Conservation (phyloP, 2,888 invertebrate species). For the Tetramorium bicarinatum region DNA sequence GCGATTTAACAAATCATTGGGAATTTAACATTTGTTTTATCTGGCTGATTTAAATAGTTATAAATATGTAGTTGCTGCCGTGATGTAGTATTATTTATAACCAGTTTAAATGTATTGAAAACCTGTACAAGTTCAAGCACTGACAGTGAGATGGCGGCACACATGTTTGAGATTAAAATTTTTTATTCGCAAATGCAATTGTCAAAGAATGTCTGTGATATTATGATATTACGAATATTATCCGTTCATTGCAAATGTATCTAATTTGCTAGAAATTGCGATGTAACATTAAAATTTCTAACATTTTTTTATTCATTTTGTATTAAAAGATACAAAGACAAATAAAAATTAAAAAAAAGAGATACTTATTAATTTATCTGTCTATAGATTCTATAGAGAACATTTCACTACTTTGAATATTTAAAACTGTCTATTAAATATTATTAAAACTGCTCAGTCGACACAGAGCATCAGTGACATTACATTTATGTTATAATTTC, state of each 20-base stretch:
- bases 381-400: neutral
- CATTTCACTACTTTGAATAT: neutral
- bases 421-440: neutral
- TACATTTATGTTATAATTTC: too few relatives aligned
- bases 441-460: neutral
- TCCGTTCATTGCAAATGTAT: neutral
- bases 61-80: conserved; percentile 50
- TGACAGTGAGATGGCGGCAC: conserved; percentile 57
- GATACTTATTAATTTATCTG: neutral
- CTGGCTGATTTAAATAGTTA: conserved; percentile 50
- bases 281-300: neutral
- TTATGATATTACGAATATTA: conserved; percentile 25
- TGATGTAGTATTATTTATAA: conserved; percentile 49
- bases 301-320: neutral
- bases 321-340: neutral
- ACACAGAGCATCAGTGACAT: too few relatives aligned
- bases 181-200: conserved; percentile 13
- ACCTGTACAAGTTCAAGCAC: conserved; percentile 44
- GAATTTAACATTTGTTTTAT: conserved; percentile 53
- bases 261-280: neutral
- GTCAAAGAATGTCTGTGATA: conserved; percentile 6
- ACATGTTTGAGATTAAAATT: conserved; percentile 26
- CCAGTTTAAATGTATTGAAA: conserved; percentile 45
- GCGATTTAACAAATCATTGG: conserved; percentile 50
- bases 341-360: neutral